Base-by-base conservation (phyloP, 1,140 invertebrate genomes). In the Drosophila santomea region DNA sequence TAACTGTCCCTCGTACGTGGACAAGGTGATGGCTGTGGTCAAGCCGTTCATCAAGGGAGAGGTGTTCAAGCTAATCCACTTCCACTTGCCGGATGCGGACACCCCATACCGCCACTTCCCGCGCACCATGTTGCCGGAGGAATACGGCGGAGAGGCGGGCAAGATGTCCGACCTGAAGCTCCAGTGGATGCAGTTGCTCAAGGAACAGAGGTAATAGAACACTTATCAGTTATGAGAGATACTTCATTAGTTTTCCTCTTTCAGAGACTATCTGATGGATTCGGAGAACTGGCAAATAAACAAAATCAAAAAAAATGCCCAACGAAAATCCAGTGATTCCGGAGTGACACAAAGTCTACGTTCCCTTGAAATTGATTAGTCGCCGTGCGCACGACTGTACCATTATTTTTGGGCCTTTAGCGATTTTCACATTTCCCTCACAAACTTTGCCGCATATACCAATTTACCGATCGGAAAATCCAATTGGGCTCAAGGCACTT, bases 11-110 rank as follows among this genome's bases (percentile, higher is more conserved):
- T 92, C 94, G 2, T 95, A 95, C 90, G 93, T 95, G 74, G 94
- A 95, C 82, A 94, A 94, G 77, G 93, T 95, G 51, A 92, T 95
- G 77, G 93, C 93, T 25, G 91, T 96, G 41, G 93, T 95, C 44
- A 95, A 95, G 85, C 95, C 95, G 0, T 94, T 95, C 66, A 93
- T 96, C 41, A 95, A 95, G 91, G 93, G 94, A 35, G 95, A 96
- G 92, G 93, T 96, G 48, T 91, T 92, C 55, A 92, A 92, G 67
- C 55, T 92, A 41, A 86, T 94, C 3, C 93, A 94, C 74, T 95
- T 95, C 88, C 95, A 95, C 89, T 83, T 94, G 64, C 94, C 94
- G 1, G 94, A 94, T 69, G 94, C 94, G 2, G 93, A 93, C 17
- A 95, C 94, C 0, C 84, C 96, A 0, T 95, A 93, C 72, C 93